Percentiles rank a stretch among this genome's conserved stretches.
These are phyloP conservation scores for Loriculus beryllinus DNA, from an alignment of 2,797 vertebrate genomes.

Conservation along the genomic window DNA sequence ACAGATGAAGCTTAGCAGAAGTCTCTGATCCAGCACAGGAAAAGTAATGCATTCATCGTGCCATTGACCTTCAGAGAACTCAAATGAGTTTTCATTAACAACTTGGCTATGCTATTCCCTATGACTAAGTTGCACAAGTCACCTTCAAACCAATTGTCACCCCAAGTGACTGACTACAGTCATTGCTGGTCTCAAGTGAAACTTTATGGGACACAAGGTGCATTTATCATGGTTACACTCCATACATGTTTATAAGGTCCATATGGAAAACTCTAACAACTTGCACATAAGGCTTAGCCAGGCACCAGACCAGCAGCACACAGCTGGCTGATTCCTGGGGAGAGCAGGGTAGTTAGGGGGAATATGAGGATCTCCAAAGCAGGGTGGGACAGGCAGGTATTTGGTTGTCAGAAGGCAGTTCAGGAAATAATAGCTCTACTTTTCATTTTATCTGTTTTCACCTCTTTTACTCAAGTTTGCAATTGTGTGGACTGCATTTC, in stretches of 20 bases:
- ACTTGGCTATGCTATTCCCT: neutral
- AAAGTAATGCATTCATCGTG: fast-evolving
- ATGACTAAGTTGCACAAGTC: neutral
- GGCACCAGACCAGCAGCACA: neutral
- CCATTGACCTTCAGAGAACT: neutral
- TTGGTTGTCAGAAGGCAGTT: neutral
- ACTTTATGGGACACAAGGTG: neutral
- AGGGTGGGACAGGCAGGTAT: neutral
- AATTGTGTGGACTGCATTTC: neutral
- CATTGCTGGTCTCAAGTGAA: neutral
- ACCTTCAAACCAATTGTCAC: neutral
- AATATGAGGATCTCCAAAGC: neutral
- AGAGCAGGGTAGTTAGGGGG: neutral
- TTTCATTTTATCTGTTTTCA: neutral
- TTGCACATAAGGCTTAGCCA: neutral
- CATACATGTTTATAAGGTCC: neutral
- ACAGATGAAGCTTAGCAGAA: neutral
- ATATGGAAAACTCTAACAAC: neutral
- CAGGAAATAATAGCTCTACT: neutral
- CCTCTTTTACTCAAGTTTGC: neutral
- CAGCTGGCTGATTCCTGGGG: neutral
- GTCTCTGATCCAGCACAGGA: neutral
- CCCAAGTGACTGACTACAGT: fast-evolving
- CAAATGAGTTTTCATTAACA: neutral
- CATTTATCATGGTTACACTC: fast-evolving